Evolutionary conservation across 2,113 vertebrate genomes (phyloP).

Genomic region (Penelope pileata): DNA sequence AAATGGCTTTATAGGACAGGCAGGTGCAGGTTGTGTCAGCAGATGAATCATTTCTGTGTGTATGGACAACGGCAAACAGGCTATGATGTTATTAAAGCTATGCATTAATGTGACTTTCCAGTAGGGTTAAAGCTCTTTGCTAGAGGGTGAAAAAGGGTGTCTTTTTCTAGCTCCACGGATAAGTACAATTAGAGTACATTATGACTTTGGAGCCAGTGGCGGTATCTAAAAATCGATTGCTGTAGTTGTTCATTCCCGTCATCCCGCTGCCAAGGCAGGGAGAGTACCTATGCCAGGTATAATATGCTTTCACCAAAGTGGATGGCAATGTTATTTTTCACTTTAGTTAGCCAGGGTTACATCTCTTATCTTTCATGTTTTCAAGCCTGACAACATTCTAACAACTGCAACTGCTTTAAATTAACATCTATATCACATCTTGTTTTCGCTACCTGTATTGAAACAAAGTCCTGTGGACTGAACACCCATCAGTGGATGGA

Average conservation of each 20-base stretch:
- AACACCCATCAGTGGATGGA: neutral
- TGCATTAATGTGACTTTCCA: neutral
- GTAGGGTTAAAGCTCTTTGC: neutral
- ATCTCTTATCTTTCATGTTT: neutral
- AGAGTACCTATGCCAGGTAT: neutral
- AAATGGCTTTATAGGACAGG: neutral
- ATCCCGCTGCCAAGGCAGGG: neutral
- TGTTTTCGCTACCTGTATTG: neutral
- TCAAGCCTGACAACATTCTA: neutral
- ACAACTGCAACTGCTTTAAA: neutral
- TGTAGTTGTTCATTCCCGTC: neutral
- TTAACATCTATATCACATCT: neutral
- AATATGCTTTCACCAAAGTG: neutral
- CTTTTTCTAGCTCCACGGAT: neutral
- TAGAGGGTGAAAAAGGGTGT: neutral
- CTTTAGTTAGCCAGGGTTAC: neutral
- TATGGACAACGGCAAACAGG: neutral
- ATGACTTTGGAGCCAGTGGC: neutral
- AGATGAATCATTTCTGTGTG: neutral
- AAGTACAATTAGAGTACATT: neutral
- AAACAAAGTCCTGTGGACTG: neutral
- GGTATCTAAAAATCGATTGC: neutral
- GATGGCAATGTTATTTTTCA: neutral
- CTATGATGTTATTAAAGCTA: conserved; percentile 3
- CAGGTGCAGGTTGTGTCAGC: neutral